Base-by-base conservation (phyloP, 2,888 invertebrate genomes). In the Onthophagus sagittarius region DNA sequence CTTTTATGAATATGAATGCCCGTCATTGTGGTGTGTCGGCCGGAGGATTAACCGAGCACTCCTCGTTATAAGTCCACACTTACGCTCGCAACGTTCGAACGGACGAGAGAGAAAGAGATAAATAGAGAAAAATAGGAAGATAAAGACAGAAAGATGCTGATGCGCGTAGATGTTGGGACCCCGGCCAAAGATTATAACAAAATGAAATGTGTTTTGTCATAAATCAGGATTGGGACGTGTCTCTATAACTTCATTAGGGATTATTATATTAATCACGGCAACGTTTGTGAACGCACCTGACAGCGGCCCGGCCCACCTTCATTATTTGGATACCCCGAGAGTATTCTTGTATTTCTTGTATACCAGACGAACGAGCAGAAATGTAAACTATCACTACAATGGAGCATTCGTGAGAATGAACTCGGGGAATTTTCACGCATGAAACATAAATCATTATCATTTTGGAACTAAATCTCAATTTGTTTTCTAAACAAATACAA, bases 241-340 rank as follows among this genome's bases (percentile, higher is more conserved):
- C 82, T 82, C 80, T 84, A 84, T 84, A 84, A 85, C 85, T 85
- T 85, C 85, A 85, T 85, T 85, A 85, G 81, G 82, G 84, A 83
- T 83, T 83, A 84, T 84, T 83, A 83, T 83, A 85, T 85, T 85
- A 85, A 85, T 85, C 85, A 85, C 80, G 67, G 67, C n/a, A 7
- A 23, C 67, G 39, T 53, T 67, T 32, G 67, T 67, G 67, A 31
- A 9, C 31, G 31, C 67, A 67, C 67, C 67, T 67, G 67, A 67
- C 67, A 67, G 67, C 15, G n/a, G 67, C 32, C 67, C 32, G 9
- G n/a, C 67, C 67, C 23, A 63, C 7, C 67, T 6, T n/a, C 67
- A 23, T 67, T 67, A 67, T 67, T 31, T n/a, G 32, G 32, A 23
- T 23, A 67, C 31, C 9, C 39, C 39, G 11, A 53, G 39, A 7